phyloP scores from a whole-genome alignment of 1,140 invertebrate species.

The Drosophila nigromelanica region DNA sequence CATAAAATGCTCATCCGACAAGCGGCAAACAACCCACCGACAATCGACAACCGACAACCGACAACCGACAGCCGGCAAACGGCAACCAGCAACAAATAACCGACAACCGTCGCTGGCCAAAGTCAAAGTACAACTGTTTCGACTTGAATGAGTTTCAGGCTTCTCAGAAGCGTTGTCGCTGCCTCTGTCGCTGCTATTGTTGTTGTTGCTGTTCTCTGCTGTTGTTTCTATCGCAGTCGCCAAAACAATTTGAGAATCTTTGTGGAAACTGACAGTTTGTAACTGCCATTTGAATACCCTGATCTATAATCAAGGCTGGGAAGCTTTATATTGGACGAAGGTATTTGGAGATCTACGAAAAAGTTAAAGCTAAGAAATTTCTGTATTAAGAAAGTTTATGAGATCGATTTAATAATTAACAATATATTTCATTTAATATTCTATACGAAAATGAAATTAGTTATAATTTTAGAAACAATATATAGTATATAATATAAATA shows the following conservation, averaged over 20 bases:
- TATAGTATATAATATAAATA: too few relatives aligned
- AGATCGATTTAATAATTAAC: too few relatives aligned
- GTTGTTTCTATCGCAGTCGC: slow-evolving; percentile 35
- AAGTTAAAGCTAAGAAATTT: too few relatives aligned
- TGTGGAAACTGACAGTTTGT: slow-evolving; percentile 31
- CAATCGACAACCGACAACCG: slow-evolving; percentile 8
- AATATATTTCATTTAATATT: too few relatives aligned
- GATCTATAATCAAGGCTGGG: background rate
- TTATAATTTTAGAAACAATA: too few relatives aligned
- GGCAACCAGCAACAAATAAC: slow-evolving; percentile 3
- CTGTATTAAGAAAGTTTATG: too few relatives aligned
- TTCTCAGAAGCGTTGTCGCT: slow-evolving; percentile 43
- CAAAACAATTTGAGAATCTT: slow-evolving; percentile 35
- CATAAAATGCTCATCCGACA: slow-evolving; percentile 45
- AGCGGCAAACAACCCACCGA: slow-evolving; percentile 15
- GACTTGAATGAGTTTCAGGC: slow-evolving; percentile 31
- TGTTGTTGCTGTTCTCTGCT: slow-evolving; percentile 23
- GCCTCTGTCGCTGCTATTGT: slow-evolving; percentile 40
- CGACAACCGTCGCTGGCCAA: slow-evolving; percentile 55
- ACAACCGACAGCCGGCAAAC: slow-evolving; percentile 16
- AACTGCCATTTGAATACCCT: slow-evolving; percentile 20
- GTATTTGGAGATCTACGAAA: too few relatives aligned
- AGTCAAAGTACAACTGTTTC: slow-evolving; percentile 72
- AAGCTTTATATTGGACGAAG: too few relatives aligned
- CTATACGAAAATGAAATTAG: too few relatives aligned